Percentiles rank a stretch among this genome's conserved stretches.
These are phyloP conservation scores for Nycticryphes semicollaris DNA, from an alignment of 2,113 vertebrate genomes.

Conservation along the genomic window DNA sequence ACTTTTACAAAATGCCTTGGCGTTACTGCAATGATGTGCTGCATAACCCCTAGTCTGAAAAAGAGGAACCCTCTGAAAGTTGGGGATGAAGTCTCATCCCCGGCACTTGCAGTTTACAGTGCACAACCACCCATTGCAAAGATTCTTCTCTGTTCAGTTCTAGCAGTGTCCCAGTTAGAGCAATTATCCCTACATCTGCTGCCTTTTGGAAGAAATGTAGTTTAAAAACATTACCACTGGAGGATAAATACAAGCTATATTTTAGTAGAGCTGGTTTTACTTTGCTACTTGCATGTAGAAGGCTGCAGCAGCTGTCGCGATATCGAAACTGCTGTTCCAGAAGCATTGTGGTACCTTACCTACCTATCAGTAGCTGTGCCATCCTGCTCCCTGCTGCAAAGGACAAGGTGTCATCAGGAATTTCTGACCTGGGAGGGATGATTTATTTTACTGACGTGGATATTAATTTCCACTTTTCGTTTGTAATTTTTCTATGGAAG, in stretches of 20 bases:
- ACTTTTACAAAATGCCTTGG: not conserved
- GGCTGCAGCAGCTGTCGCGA: not conserved
- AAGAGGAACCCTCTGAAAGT: not conserved
- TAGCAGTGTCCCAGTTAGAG: not conserved
- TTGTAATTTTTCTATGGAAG: not conserved
- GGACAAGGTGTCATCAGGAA: not conserved
- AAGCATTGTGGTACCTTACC: not conserved
- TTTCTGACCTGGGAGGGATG: not conserved
- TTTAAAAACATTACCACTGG: not conserved
- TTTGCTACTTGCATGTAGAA: not conserved
- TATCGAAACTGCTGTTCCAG: not conserved
- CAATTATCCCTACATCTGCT: not conserved
- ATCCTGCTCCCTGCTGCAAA: not conserved
- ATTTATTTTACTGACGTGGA: not conserved
- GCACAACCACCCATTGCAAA: not conserved
- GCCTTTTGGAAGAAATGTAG: not conserved
- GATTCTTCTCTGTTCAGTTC: not conserved
- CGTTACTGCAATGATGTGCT: not conserved
- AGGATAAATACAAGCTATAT: not conserved
- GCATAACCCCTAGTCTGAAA: not conserved
- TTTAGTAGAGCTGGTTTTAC: not conserved
- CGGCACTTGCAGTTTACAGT: not conserved
- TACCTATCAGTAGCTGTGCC: not conserved
- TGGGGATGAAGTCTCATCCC: not conserved
- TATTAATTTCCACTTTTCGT: not conserved